Conservation (phyloP, 53 echinoderm and acorn worm species). For the Mesocentrotus franciscanus region DNA sequence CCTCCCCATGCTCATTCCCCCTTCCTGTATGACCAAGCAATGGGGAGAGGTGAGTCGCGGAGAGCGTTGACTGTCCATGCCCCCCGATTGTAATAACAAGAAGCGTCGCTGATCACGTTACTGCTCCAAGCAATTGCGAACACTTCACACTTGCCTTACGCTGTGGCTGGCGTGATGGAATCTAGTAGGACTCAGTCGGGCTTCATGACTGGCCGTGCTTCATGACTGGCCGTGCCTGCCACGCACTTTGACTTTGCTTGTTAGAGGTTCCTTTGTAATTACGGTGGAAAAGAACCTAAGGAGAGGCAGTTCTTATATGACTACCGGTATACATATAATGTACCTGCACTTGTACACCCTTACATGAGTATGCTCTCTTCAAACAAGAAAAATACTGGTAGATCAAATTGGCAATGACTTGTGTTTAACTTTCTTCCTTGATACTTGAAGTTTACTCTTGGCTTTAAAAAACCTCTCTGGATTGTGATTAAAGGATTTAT, state of each 20-base stretch:
- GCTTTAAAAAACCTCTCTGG: background rate
- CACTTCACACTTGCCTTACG: constrained; percentile 45
- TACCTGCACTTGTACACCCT: constrained; percentile 9
- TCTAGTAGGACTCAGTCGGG: constrained; percentile 6
- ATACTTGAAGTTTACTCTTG: background rate
- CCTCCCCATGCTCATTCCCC: background rate
- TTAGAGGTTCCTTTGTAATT: constrained; percentile 10
- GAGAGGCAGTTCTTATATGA: background rate
- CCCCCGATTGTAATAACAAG: constrained; percentile 47
- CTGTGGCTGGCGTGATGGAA: constrained; percentile 1
- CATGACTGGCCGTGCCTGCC: background rate
- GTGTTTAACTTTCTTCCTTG: background rate
- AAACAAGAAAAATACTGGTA: background rate
- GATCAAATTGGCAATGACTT: constrained; percentile 3
- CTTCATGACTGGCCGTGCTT: background rate
- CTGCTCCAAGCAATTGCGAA: constrained; percentile 15
- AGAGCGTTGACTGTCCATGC: constrained; percentile 42
- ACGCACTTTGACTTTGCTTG: background rate
- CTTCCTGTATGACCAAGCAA: constrained; percentile 34
- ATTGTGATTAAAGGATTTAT: constrained; percentile 4
- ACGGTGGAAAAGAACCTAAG: background rate
- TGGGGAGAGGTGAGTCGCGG: constrained; percentile 1
- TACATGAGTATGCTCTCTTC: background rate
- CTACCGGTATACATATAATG: background rate
- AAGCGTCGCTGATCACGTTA: constrained; percentile 41